phyloP scores from a whole-genome alignment of 2,888 invertebrate species.

The Uropetala carovei region DNA sequence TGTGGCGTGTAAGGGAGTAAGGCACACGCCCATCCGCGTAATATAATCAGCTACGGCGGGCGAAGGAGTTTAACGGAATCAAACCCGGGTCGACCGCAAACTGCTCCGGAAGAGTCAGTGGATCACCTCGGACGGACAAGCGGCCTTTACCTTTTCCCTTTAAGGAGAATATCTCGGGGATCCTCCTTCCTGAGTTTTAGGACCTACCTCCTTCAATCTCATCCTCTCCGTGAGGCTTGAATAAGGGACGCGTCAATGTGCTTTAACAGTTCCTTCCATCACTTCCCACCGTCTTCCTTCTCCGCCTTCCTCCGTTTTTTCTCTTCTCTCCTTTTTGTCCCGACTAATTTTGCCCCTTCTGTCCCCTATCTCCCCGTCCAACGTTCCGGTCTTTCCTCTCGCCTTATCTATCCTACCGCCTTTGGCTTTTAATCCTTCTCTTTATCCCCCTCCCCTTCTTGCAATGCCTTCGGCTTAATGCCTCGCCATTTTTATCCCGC shows the following conservation, averaged over 20 bases:
- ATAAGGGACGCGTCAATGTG: slow-evolving; percentile 42
- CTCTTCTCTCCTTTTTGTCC: neutral
- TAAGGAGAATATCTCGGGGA: neutral
- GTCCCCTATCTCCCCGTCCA: neutral
- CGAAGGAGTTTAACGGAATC: no score
- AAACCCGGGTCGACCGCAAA: neutral
- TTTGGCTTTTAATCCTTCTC: neutral
- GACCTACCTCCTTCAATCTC: neutral
- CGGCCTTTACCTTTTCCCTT: neutral
- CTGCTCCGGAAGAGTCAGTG: neutral
- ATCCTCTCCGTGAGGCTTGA: neutral
- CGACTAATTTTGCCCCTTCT: neutral
- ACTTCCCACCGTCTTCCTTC: neutral
- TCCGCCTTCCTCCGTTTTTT: neutral
- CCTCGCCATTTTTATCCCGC: slow-evolving; percentile 7
- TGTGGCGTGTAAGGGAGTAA: no score
- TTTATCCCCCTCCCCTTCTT: neutral
- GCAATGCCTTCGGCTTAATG: slow-evolving; percentile 20
- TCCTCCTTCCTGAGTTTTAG: neutral
- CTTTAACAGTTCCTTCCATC: slow-evolving; percentile 27
- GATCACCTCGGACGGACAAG: neutral
- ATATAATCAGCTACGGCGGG: no score
- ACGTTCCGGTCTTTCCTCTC: neutral
- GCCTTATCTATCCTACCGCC: neutral
- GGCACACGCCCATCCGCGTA: no score